Base-by-base conservation (phyloP, 2,797 vertebrate species). In the Tiaroga cobitis region DNA sequence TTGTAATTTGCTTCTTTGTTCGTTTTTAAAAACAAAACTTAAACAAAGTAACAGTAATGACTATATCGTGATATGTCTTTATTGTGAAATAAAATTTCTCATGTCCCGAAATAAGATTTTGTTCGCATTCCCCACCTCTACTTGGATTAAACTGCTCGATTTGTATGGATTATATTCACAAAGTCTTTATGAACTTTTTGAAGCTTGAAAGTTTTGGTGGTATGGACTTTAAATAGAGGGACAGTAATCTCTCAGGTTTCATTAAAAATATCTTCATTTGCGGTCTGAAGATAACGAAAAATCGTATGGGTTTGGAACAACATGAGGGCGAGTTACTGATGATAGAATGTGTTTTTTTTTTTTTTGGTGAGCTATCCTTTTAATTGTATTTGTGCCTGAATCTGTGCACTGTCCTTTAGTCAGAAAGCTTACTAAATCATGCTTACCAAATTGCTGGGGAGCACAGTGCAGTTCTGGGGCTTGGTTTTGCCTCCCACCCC, bases 401-500 rank as follows among this genome's bases (percentile, higher is more conserved):
- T 61, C 10, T 77, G 63, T 78, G 74, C 2, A 4, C 63, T 29
- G 21, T 32, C 34, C 61, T 84, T 26, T 18, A 19, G 70, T 77
- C 3, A 2, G 21, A 32, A 68, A 78, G 82, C 74, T 69, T 77
- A 69, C 63, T 41, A 56, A 84, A 78, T 84, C 46, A 78, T 43
- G 63, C 73, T 70, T 46, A 56, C 43, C 65, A 84, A 84, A 84
- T 81, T 59, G 54, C 73, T 21, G 34, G 37, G 65, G 29, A 80
- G 51, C 29, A 54, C 73, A 34, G 37, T 49, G 68, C 65, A 11
- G 37, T 54, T 85, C 9, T 8, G 65, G 51, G 77, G 70, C 86
- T 85, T 83, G 68, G 80, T 69, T 83, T 69, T 75, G 18, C 39
- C 11, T 80, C 51, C 89, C 87, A 91, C 90, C 92, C 87, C 87